A percentile compares a stretch with the other conserved stretches of the same genome.
Conservation (phyloP, 2,797 vertebrate species). For the Bucorvus abyssinicus region DNA sequence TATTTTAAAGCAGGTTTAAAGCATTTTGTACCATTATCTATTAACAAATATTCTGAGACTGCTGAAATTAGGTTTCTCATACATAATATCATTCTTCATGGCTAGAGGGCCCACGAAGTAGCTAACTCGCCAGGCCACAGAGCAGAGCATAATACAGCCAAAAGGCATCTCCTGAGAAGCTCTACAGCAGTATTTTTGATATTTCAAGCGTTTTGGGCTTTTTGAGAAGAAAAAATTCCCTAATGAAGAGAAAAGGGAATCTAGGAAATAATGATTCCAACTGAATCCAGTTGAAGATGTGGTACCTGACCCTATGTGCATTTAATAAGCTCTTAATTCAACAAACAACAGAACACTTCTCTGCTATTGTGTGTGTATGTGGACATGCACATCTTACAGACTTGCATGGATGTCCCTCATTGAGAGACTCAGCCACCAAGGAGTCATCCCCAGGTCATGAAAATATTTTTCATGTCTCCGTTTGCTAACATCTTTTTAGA, state of each 20-base stretch:
- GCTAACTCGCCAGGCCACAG: neutral
- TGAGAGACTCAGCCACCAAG: neutral
- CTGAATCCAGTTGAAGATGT: neutral
- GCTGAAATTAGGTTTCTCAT: neutral
- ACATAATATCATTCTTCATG: neutral
- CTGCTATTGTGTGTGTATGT: too few species aligned
- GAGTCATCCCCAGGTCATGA: neutral
- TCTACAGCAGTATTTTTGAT: neutral
- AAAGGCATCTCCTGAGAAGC: neutral
- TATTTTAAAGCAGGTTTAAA: neutral
- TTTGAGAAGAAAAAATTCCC: neutral
- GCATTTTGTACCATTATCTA: neutral
- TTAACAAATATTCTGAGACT: neutral
- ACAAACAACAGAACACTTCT: neutral
- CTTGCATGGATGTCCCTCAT: rapidly evolving
- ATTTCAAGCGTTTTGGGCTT: neutral
- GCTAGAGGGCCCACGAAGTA: neutral
- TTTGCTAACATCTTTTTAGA: neutral
- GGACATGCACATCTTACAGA: neutral
- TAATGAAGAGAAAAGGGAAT: neutral
- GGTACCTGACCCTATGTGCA: neutral
- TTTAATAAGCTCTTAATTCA: neutral
- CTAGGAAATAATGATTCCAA: neutral
- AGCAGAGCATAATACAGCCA: neutral
- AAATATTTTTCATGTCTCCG: neutral